phyloP scores from a whole-genome alignment of 1,140 invertebrate species.

The Lysiphlebus fabarum region DNA sequence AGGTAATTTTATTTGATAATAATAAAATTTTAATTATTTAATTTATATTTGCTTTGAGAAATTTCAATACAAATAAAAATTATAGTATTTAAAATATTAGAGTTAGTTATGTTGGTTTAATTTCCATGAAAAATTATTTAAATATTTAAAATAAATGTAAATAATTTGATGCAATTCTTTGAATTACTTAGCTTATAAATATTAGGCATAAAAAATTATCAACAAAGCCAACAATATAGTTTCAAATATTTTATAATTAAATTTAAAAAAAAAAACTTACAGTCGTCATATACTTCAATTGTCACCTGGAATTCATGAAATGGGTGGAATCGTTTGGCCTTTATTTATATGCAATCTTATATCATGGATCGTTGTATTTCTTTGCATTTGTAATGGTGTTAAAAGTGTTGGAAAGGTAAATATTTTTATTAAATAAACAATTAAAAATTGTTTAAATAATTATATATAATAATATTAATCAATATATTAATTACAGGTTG shows the following conservation, averaged over 20 bases:
- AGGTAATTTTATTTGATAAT: constrained; percentile 68
- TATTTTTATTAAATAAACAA: constrained; percentile 6
- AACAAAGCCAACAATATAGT: no score
- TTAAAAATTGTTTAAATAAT: not conserved
- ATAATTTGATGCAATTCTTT: no score
- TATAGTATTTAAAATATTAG: no score
- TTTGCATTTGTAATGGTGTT: constrained; percentile 79
- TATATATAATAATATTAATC: constrained; percentile 5
- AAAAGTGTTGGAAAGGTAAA: constrained; percentile 68
- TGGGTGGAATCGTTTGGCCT: constrained; percentile 71
- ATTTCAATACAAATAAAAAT: no score
- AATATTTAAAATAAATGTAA: no score
- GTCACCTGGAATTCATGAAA: constrained; percentile 62
- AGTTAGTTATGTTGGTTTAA: no score
- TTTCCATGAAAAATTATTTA: no score
- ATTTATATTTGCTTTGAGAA: no score
- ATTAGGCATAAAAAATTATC: constrained; percentile 3
- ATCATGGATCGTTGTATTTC: constrained; percentile 75
- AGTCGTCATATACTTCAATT: constrained; percentile 70
- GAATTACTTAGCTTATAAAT: no score
- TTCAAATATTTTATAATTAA: not conserved
- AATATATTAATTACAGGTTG: constrained; percentile 58
- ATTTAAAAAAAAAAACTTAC: constrained; percentile 14
- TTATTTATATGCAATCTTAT: constrained; percentile 67
- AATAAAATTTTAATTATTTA: no score